Base-by-base conservation (phyloP, 1,140 invertebrate genomes). In the Neodiprion lecontei region DNA sequence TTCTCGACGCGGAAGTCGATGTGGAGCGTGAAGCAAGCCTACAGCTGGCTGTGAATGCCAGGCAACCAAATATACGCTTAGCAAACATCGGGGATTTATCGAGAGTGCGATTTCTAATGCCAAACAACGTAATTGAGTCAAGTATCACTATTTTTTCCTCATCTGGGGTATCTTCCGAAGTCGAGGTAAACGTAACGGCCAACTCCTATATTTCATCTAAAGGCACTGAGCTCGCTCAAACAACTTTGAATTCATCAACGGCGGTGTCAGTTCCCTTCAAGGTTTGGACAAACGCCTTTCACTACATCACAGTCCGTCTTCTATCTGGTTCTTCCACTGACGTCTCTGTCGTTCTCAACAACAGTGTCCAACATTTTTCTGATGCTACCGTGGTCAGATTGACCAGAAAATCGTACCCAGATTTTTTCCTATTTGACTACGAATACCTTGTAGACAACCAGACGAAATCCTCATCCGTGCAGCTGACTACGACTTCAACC, bases 351-450 rank as follows among this genome's bases (percentile, higher is more conserved):
- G 70, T 48, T 1, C 70, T 83, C 7, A 21, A 69, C 11, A 3
- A 77, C 78, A 71, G 75, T 74, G 68, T 82, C 82, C 75, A 74
- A 75, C 74, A 79, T 82, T n/a, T 75, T 21, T 86, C 88, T 77
- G 71, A 80, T 67, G 86, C 84, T 79, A 88, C 84, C 73, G 88
- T 82, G 82, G 89, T 79, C 72, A 83, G 89, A n/a, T 83, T 95
- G 67, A 88, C 91, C 75, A 88, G 92, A n/a, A 92, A 92, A 76
- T 91, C 92, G 1, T 91, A 91, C 78, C 90, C 91, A 14, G 91
- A 93, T 67, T 94, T 93, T 79, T 95, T 94, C 79, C 88, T 91
- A 11, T 94, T 92, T 78, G 92, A 93, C 49, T 95, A 92, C 77
- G 92, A 93, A 74, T 82, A 94, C 73, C 84, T 91, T 0, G 86